phyloP scores from a whole-genome alignment of 2,888 invertebrate genomes.

The Pollenia amentaria region DNA sequence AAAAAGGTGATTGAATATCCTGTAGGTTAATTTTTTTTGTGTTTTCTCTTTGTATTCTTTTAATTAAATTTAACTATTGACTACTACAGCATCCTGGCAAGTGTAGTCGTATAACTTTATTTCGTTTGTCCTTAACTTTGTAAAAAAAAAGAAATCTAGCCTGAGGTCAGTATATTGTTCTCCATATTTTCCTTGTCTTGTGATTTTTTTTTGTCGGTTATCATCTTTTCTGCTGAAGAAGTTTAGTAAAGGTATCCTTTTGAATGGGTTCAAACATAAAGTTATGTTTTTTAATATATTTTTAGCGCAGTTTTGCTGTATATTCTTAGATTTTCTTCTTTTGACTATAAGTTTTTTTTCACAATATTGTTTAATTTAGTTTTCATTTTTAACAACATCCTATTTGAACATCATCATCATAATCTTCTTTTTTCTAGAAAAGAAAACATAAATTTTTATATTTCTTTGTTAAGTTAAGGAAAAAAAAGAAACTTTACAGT shows the following conservation, averaged over 20 bases:
- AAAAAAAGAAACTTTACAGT: not conserved
- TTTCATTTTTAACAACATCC: conserved; percentile 9
- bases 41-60: not conserved
- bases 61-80: conserved; percentile 42
- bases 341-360: not conserved
- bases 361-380: not conserved
- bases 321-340: not conserved
- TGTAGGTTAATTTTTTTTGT: not conserved
- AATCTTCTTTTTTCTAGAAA: not conserved
- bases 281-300: not conserved
- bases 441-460: not conserved
- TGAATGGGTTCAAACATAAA: not conserved
- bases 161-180: conserved; percentile 8
- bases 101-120: not conserved
- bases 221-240: conserved; percentile 22
- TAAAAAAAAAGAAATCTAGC: not conserved
- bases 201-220: not conserved
- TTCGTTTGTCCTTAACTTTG: conserved; percentile 1
- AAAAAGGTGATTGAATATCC: conserved; percentile 8
- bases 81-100: conserved; percentile 1
- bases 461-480: conserved; percentile 5
- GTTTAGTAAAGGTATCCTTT: conserved; percentile 14
- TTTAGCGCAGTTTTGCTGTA: not conserved
- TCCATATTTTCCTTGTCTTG: not conserved
- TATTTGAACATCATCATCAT: conserved; percentile 15